Evolutionary conservation across 2,888 invertebrate genomes (phyloP), one percentile per base, ranked within the genome.

Genomic region (Drosophila stalkeri): DNA sequence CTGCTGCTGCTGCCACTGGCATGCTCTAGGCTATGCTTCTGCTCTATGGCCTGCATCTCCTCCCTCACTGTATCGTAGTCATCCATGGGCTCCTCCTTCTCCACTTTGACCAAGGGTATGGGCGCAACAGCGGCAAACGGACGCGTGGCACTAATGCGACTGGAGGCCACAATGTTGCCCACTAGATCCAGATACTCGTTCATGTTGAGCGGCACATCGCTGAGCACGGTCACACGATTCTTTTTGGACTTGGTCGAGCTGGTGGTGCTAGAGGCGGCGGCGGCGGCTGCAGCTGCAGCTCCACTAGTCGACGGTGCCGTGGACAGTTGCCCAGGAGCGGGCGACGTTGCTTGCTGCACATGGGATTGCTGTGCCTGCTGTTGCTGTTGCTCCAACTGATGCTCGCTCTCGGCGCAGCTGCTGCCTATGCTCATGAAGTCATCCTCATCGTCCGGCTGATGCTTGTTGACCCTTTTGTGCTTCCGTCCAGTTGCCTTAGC

Each of bases 131-230:
- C 79, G 8, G 85, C 75, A 62, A 91, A 86, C 2, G 87, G 81
- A 47, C 91, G 90, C 3, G 83, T 80, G 4, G 89, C 83, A 9
- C 90, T 85, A 54, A 91, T 92, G 54, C 91, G 92, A 69, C 90
- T 92, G 1, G 92, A 92, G n/a, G 92, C 92, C 65, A 92, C 91
- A 66, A 93, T 92, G 64, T 93, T 93, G 33, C 93, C 93, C 66
- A 93, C 91, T 59, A 93, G 69, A 79, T 93, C 92, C 37, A 93
- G 75, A 68, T 92, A 93, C 82, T 93, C 92, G 61, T 91, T 92
- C 74, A 92, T 87, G 77, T 92, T 92, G n/a, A 93, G 81, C 74
- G 93, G 93, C 27, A 93, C 93, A 86, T 93, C 92, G 67, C 93
- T 93, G 37, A 93, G 84, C 37, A 93, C 93, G 6, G 92, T 93